Evolutionary conservation across 2,797 vertebrate species (phyloP), one percentile per base, ranked within the genome.

Genomic region (Cyprinodon diabolis): DNA sequence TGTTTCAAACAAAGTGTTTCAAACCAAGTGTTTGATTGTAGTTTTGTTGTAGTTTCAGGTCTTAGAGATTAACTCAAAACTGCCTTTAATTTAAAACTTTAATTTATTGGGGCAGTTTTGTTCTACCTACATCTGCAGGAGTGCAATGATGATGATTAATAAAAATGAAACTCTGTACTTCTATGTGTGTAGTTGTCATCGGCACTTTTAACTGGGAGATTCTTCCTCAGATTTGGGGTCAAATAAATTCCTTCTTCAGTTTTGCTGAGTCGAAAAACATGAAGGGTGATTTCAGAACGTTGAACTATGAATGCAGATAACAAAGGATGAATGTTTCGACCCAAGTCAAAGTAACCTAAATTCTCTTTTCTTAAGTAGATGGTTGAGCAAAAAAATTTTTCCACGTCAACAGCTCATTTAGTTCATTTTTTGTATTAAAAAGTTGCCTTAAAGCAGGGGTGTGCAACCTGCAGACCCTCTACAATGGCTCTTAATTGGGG

Each of bases 71-170:
- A 83, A 84, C 71, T 79, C 62, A 75, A 80, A 78, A 76, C 88
- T 85, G 83, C 89, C 76, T 90, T 91, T 91, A 92, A 93, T 93
- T 92, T 94, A 93, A 94, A 54, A 89, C 81, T 75, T 30, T 93
- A 94, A 93, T 76, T 94, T 93, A 93, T 93, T 92, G 83, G 83
- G 87, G 80, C 84, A 84, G 87, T 90, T 76, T 91, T 89, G 54
- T 79, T 86, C 78, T 86, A 79, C 87, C 87, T 86, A 77, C 85
- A 76, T 90, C 87, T 70, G 35, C 81, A 77, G 73, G 83, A 91
- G 86, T 80, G 84, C 89, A 84, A 76, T 75, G 71, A 84, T 70
- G 71, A 85, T 87, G 84, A 89, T 90, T 88, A 84, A 75, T 5
- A 55, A 40, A 79, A 86, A 89, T 77, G 6, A 65, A 65, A 65